These are phyloP conservation scores for Calliphora vicina DNA, from an alignment of 1,140 invertebrate species.

Conservation along the genomic window DNA sequence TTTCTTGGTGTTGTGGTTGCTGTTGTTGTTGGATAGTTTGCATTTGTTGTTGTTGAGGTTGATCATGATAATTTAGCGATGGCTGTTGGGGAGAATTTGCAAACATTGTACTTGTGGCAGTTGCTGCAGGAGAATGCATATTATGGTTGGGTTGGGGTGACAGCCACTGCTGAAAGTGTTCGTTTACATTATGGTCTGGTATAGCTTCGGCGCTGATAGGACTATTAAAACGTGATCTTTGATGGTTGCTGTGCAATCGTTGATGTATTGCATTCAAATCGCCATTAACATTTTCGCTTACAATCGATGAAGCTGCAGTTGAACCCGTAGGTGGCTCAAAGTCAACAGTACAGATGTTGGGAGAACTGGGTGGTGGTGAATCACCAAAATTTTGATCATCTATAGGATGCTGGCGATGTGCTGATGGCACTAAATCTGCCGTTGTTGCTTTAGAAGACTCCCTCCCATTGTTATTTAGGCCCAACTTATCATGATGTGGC, in stretches of 20 bases:
- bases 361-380: conserved; percentile 53
- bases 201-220: conserved; percentile 31
- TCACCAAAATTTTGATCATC: not conserved
- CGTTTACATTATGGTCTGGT: not conserved
- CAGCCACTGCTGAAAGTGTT: conserved; percentile 33
- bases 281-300: not conserved
- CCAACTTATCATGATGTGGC: conserved; percentile 23
- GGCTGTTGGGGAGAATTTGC: not conserved
- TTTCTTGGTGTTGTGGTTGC: conserved; percentile 64
- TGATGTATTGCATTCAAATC: conserved; percentile 7
- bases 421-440: not conserved
- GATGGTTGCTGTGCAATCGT: conserved; percentile 24
- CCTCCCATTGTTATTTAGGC: not conserved
- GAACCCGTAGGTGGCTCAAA: conserved; percentile 46
- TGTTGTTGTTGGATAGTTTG: conserved; percentile 47
- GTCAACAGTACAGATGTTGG: conserved; percentile 53
- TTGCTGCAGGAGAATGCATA: not conserved
- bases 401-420: not conserved
- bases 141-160: not conserved
- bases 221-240: conserved; percentile 40
- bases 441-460: not conserved
- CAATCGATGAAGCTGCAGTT: not conserved
- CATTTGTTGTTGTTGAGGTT: conserved; percentile 46
- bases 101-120: not conserved
- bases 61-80: conserved; percentile 39